Conservation (phyloP, 2,797 vertebrate species). For the Chaetophractus vellerosus region DNA sequence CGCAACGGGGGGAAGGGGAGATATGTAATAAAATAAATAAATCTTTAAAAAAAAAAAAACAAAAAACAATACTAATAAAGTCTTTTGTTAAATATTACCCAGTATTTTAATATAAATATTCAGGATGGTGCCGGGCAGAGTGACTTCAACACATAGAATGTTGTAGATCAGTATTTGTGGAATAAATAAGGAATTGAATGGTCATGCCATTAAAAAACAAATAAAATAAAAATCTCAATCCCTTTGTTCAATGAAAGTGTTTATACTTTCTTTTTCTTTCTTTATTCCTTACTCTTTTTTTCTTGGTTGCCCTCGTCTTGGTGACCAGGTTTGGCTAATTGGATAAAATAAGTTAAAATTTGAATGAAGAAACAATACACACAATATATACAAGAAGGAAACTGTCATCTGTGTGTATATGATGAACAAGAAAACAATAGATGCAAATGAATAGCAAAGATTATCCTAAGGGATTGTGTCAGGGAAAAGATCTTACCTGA, state of each 20-base stretch:
- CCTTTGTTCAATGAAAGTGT: background rate
- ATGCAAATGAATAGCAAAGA: background rate
- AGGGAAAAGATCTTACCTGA: background rate
- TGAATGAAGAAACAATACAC: background rate
- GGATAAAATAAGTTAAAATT: background rate
- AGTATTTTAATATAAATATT: background rate
- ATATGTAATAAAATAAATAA: too few relatives aligned
- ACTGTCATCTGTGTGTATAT: background rate
- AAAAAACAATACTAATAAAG: background rate
- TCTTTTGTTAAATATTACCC: background rate
- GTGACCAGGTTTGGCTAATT: background rate
- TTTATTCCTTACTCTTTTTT: background rate
- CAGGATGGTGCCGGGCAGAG: background rate
- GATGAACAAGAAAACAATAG: background rate
- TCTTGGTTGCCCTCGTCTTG: background rate
- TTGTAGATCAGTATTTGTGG: background rate
- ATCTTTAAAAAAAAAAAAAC: too few relatives aligned
- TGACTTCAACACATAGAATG: background rate
- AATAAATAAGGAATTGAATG: background rate
- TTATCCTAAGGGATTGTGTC: background rate
- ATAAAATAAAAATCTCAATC: background rate
- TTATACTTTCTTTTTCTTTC: background rate
- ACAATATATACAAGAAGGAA: background rate
- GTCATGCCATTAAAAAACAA: background rate
- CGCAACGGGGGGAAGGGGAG: too few relatives aligned